Base-by-base conservation (phyloP, 2,888 invertebrate genomes). In the Cataglyphis cursor region DNA sequence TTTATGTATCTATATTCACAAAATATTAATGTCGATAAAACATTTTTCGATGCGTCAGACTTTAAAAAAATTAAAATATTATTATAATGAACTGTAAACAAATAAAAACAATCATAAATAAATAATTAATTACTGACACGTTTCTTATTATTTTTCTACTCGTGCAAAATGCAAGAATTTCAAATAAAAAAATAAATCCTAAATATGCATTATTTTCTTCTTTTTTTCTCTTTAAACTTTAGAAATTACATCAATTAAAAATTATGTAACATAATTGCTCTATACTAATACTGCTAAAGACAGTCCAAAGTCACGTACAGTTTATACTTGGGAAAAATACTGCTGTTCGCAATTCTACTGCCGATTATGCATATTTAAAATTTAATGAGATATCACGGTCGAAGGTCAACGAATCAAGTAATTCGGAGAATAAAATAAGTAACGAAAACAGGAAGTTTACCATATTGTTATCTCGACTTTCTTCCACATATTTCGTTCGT, bases 41-140 rank as follows among this genome's bases (percentile, higher is more conserved):
- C 3, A n/a, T n/a, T 6, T 31, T 31, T 31, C 44, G 21, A 31
- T 35, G 1, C 28, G 15, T 28, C 48, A 24, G 4, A n/a, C 44
- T 31, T 35, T 48, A 6, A 48, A 18, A 21, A 48, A 35, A 12
- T 57, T 9, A 9, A 31, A 61, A 35, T 44, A 62, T 35, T 48
- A 62, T 61, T 74, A 21, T 31, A 44, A 62, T 15, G 9, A 31
- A 24, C 1, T 31, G 28, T 35, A 31, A 21, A 10, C 15, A 54
- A 74, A 61, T 41, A 61, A 35, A 74, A 74, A 35, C 15, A 75
- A 12, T 73, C 18, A n/a, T 9, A 31, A 44, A 9, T 62, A 48
- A 75, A 74, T 10, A 3, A 62, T n/a, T 12, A 59, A 41, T 62
- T 31, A n/a, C 1, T 9, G 6, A 74, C 28, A 28, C 4, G 28